Percentiles rank a stretch among this genome's conserved stretches.
These are phyloP conservation scores for Pseudolaguvia tuberculata DNA, from an alignment of 2,113 vertebrate genomes.

Conservation along the genomic window DNA sequence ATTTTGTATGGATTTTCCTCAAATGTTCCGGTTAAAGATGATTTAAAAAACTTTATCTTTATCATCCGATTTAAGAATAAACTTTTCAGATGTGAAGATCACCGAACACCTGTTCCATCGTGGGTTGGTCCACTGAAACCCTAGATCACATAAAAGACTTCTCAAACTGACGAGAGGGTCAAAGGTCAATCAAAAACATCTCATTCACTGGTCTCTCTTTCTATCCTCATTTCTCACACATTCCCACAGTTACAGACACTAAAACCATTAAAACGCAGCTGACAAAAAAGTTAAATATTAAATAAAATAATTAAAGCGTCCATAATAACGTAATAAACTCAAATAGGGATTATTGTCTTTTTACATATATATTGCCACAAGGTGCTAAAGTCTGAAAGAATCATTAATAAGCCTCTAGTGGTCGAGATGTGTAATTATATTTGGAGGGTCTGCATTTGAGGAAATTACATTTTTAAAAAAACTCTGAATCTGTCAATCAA, in stretches of 20 bases:
- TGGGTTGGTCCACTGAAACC: slow-evolving; percentile 51
- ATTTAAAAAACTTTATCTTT: background rate
- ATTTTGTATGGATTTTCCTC: background rate
- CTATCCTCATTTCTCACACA: background rate
- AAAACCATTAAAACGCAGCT: background rate
- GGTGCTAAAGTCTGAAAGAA: too few species aligned
- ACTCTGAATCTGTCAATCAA: slow-evolving; percentile 3
- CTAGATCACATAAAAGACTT: slow-evolving; percentile 49
- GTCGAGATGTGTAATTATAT: slow-evolving; percentile 7
- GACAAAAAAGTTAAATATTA: background rate
- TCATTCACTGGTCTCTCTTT: slow-evolving; percentile 13
- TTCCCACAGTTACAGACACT: background rate
- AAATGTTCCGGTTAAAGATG: background rate
- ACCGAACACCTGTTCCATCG: slow-evolving; percentile 56
- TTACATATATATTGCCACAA: too few species aligned
- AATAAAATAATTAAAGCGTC: too few species aligned
- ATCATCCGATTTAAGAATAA: too few species aligned
- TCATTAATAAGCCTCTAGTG: slow-evolving; percentile 28
- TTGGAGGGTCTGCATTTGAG: background rate
- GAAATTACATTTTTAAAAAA: background rate
- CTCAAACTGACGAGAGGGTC: slow-evolving; percentile 53
- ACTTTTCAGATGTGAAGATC: background rate
- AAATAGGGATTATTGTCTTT: too few species aligned
- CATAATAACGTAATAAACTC: too few species aligned
- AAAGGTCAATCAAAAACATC: slow-evolving; percentile 53